Conservation (phyloP, 2,113 vertebrate genomes). For the Chauna torquata region DNA sequence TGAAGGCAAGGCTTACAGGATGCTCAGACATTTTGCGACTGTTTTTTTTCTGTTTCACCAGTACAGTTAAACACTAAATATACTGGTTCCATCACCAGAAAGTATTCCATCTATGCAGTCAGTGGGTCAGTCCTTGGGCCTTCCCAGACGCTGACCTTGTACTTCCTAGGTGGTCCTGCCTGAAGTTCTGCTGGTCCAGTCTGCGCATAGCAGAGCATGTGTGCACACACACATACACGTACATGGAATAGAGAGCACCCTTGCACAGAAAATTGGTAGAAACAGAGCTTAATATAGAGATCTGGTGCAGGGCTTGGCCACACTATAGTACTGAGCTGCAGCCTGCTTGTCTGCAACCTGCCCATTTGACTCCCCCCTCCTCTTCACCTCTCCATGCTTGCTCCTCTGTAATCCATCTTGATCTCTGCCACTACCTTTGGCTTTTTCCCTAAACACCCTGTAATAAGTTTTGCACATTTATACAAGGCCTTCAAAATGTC, state of each 20-base stretch:
- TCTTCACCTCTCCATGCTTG: background rate
- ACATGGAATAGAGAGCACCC: background rate
- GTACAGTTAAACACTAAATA: background rate
- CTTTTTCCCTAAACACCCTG: background rate
- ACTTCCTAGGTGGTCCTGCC: background rate
- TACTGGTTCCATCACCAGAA: background rate
- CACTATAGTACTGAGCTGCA: background rate
- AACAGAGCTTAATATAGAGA: background rate
- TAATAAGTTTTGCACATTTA: background rate
- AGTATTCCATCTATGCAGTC: background rate
- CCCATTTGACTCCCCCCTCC: background rate
- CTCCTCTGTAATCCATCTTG: background rate
- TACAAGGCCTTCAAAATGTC: background rate
- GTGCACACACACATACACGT: background rate
- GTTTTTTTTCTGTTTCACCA: background rate
- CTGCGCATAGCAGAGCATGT: background rate
- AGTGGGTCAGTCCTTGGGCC: accelerated
- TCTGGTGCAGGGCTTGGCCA: background rate
- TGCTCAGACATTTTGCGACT: background rate
- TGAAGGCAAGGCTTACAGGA: background rate
- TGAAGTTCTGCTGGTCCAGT: too few relatives aligned
- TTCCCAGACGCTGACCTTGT: background rate
- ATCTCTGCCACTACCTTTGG: background rate
- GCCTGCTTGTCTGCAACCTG: background rate
- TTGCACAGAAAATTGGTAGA: background rate